phyloP scores from a whole-genome alignment of 2,113 vertebrate genomes.

The Pseudopipra pipra region DNA sequence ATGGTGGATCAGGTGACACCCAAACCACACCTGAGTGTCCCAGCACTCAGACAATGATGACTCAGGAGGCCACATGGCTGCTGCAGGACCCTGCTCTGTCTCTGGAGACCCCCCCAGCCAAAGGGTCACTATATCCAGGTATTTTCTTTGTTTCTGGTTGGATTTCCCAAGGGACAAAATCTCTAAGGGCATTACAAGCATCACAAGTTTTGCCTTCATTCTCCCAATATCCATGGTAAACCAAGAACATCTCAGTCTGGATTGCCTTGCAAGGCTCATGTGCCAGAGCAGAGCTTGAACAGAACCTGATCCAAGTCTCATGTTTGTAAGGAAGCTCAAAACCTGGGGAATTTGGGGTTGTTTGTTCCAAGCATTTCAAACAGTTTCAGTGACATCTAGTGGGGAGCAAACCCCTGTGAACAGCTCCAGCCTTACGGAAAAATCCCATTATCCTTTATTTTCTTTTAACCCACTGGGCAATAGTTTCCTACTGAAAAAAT shows the following conservation, averaged over 20 bases:
- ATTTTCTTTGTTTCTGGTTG: background rate
- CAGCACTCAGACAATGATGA: background rate
- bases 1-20: background rate
- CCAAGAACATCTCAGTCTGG: background rate
- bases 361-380: slow-evolving; percentile 59
- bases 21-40: background rate
- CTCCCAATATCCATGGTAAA: background rate
- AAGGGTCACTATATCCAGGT: fast-evolving
- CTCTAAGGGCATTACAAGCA: background rate
- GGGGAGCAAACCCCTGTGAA: slow-evolving; percentile 50
- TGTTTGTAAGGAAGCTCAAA: background rate
- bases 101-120: background rate
- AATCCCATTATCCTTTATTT: slow-evolving; percentile 62
- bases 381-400: slow-evolving; percentile 73
- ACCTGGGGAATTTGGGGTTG: slow-evolving; percentile 40
- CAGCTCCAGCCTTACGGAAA: slow-evolving; percentile 4
- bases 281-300: background rate
- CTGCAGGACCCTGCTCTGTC: background rate
- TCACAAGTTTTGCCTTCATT: background rate
- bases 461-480: slow-evolving; percentile 63
- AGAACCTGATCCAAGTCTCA: background rate
- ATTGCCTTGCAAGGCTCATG: background rate
- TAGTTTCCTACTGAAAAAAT: slow-evolving; percentile 52
- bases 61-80: background rate
- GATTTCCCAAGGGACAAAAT: background rate